Percentiles rank a stretch among this genome's conserved stretches.
phyloP scores from a whole-genome alignment of 2,797 vertebrate species.

The Falco peregrinus region DNA sequence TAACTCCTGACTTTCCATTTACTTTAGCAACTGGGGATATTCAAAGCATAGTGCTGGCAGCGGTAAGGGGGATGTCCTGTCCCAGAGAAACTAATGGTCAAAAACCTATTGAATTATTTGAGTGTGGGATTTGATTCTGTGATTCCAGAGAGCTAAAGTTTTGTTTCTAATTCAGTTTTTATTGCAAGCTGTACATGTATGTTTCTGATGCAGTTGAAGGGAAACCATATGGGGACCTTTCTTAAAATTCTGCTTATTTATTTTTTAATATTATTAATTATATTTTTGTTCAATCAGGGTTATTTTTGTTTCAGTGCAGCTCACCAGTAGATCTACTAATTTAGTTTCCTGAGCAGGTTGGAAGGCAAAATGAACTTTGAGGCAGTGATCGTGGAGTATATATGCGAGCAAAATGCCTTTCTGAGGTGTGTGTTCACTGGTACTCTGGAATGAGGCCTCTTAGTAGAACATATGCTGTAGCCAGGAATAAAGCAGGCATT shows the following conservation, averaged over 20 bases:
- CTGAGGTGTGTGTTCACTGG: background rate
- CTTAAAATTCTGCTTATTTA: background rate
- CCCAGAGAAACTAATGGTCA: background rate
- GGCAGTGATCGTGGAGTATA: background rate
- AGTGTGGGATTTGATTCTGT: background rate
- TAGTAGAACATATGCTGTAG: slow-evolving; percentile 46
- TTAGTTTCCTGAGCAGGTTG: slow-evolving; percentile 44
- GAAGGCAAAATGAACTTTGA: background rate
- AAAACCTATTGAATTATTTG: slow-evolving; percentile 2
- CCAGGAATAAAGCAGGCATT: slow-evolving; percentile 53
- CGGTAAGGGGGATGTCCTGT: background rate
- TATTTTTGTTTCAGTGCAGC: slow-evolving; percentile 45
- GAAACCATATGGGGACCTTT: background rate
- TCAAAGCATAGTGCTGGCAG: background rate
- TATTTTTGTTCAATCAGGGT: background rate
- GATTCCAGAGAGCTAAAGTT: background rate
- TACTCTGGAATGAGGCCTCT: slow-evolving; percentile 3
- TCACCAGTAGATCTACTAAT: slow-evolving; percentile 23
- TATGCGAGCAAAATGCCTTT: background rate
- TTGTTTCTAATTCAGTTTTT: slow-evolving; percentile 12
- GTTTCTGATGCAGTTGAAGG: slow-evolving; percentile 3
- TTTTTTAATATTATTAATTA: background rate
- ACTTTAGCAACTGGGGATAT: slow-evolving; percentile 4
- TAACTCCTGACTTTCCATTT: slow-evolving; percentile 17
- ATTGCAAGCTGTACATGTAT: slow-evolving; percentile 18